Evolutionary conservation across 2,888 invertebrate species (phyloP), one percentile per base, ranked within the genome.

Genomic region (Megamerina dolium): DNA sequence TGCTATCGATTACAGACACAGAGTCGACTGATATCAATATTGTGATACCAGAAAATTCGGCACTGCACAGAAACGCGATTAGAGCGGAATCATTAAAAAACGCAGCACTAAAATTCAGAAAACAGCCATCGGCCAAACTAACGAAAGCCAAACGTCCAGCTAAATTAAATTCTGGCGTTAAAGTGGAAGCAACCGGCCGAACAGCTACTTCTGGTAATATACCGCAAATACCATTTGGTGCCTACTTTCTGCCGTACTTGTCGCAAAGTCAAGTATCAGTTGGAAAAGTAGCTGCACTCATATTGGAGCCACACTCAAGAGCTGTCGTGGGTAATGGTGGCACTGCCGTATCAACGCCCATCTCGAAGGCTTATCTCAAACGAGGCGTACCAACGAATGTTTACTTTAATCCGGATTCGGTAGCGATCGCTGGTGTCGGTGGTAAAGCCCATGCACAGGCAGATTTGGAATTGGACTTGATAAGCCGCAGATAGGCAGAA

Each of bases 381-480:
- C 73, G 75, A 50, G 80, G 81, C 18, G 75, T 75, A 31, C 73
- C 75, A 43, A 82, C 79, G 1, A 77, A 80, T 47, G 78, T 86
- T 35, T 68, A 79, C 16, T 83, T 82, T 59, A 75, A 77, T 49
- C 86, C 86, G 3, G 75, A 77, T 47, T 82, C 85, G 1, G 76
- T 82, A 1, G 86, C 86, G 3, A 75, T 86, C 4, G 85, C 78
- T 3, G 86, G 86, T 5, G 84, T 83, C 23, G 85, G 85, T 4
- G 86, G 86, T 8, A 77, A 81, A 37, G 86, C 86, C 1, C 83
- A 85, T 60, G 85, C 86, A 1, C 78, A 84, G 59, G 83, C 85
- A 42, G 83, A 85, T 64, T 75, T 87, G 48, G 78, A 79, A 57
- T 59, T 80, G 47, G 78, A 78, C 57, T 61, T 65, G 53, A 63